A percentile compares a stretch with the other conserved stretches of the same genome.
phyloP scores from a whole-genome alignment of 2,113 vertebrate genomes.

The Vombatus ursinus region DNA sequence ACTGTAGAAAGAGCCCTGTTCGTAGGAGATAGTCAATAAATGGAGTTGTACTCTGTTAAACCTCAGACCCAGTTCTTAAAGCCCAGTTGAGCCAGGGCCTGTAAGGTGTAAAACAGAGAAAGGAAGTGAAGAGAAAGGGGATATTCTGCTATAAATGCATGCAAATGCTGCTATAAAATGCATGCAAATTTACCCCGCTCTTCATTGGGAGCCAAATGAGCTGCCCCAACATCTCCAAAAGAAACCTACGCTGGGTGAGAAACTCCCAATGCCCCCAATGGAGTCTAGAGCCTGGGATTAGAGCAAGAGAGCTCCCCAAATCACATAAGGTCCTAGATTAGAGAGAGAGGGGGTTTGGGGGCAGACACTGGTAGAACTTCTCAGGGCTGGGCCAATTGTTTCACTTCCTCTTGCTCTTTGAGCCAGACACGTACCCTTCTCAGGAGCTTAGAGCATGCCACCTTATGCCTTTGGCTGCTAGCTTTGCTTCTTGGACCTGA shows the following conservation, averaged over 20 bases:
- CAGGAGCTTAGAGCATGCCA: not conserved
- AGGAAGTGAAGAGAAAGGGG: not conserved
- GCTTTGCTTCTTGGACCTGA: not conserved
- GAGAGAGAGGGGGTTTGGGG: not conserved
- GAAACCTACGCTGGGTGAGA: not conserved
- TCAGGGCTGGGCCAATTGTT: not conserved
- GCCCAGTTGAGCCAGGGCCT: not conserved
- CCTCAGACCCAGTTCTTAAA: not conserved
- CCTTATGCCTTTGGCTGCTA: not conserved
- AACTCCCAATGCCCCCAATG: not conserved
- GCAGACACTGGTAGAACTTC: not conserved
- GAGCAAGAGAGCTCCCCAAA: not conserved
- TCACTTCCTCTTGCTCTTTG: constrained; percentile 65
- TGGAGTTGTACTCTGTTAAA: not conserved
- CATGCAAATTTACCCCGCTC: not conserved
- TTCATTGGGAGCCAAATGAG: not conserved
- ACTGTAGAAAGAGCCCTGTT: not conserved
- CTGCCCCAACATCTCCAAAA: not conserved
- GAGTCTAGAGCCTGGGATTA: not conserved
- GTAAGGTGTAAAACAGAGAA: not conserved
- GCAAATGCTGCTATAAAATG: not conserved
- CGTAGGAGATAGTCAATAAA: not conserved
- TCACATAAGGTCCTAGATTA: not conserved
- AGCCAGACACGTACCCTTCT: not conserved
- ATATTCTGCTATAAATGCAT: no score